Evolutionary conservation across 2,888 invertebrate genomes (phyloP).

Genomic region (Trichopria drosophilae): DNA sequence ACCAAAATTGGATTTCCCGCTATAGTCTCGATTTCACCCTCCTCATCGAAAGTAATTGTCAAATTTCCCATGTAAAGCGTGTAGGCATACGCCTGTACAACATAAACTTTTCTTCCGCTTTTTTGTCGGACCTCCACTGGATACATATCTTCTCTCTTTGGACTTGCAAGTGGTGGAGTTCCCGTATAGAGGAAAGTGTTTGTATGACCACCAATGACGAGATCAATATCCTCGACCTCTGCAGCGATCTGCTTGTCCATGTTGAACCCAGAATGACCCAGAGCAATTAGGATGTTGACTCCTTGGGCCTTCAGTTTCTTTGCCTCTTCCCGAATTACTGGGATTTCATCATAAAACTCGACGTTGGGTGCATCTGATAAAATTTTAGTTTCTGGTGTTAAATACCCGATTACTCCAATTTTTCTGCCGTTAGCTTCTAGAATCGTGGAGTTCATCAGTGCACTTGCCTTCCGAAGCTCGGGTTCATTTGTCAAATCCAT

Average conservation of each 20-base stretch:
- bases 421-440: slow-evolving; percentile 67
- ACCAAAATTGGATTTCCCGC: slow-evolving; percentile 79
- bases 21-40: slow-evolving; percentile 70
- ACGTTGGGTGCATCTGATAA: slow-evolving; percentile 60
- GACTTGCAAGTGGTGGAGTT: slow-evolving; percentile 67
- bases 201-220: slow-evolving; percentile 89
- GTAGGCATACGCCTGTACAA: slow-evolving; percentile 87
- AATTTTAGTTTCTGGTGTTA: slow-evolving; percentile 76
- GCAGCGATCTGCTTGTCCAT: slow-evolving; percentile 77
- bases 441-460: slow-evolving; percentile 68
- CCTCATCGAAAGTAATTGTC: slow-evolving; percentile 68
- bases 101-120: slow-evolving; percentile 73
- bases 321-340: slow-evolving; percentile 70
- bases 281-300: slow-evolving; percentile 78
- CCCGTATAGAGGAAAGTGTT: slow-evolving; percentile 88
- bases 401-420: slow-evolving; percentile 83
- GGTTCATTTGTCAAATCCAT: slow-evolving; percentile 71
- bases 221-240: slow-evolving; percentile 76
- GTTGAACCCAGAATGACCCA: slow-evolving; percentile 85
- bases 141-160: slow-evolving; percentile 72
- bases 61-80: slow-evolving; percentile 87
- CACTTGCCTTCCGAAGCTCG: slow-evolving; percentile 60
- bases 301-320: slow-evolving; percentile 66
- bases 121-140: slow-evolving; percentile 72
- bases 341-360: slow-evolving; percentile 68